Base-by-base conservation (phyloP, 2,888 invertebrate genomes). In the Phortica magna region DNA sequence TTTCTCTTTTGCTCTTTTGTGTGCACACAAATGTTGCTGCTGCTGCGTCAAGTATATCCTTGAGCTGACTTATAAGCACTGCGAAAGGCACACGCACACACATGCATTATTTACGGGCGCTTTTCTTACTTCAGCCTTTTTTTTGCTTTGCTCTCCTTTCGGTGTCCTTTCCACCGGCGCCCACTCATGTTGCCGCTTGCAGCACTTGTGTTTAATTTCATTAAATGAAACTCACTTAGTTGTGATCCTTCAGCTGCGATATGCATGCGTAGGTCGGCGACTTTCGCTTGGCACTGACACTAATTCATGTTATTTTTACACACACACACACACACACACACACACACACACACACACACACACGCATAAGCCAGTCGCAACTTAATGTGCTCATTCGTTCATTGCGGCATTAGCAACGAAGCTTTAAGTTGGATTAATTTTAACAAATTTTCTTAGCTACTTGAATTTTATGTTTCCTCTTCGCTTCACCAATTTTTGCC, bases 271-370 rank as follows among this genome's bases (percentile, higher is more conserved):
- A 19, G 61, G 65, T 65, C 57, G 55, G 80, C 80, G 7, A 31
- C 42, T 59, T 59, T 86, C 83, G 81, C 81, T 79, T 77, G 82
- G 81, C 87, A 59, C 59, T 59, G 59, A 59, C 59, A 59, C 59
- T 59, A 59, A 59, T 19, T 59, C 59, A 19, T 59, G n/a, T 59
- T 59, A 59, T 59, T 59, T 14, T 48, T 48, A 48, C 7, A 48
- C 14, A 48, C 31, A 31, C 31, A 2, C 31, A 48, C 1, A 48
- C 14, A 12, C 2, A 48, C 48, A 48, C 5, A 48, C 48, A 48
- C 48, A 48, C 48, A 48, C 9, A 48, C 9, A 48, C 10, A 9
- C 48, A 48, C 48, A 12, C 48, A 14, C 48, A 48, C 10, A 48
- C 9, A 48, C 2, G 0, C 14, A 48, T 48, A 14, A 12, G 48